Evolutionary conservation across 2,113 vertebrate species (phyloP).

Genomic region (Cheirogaleus medius): DNA sequence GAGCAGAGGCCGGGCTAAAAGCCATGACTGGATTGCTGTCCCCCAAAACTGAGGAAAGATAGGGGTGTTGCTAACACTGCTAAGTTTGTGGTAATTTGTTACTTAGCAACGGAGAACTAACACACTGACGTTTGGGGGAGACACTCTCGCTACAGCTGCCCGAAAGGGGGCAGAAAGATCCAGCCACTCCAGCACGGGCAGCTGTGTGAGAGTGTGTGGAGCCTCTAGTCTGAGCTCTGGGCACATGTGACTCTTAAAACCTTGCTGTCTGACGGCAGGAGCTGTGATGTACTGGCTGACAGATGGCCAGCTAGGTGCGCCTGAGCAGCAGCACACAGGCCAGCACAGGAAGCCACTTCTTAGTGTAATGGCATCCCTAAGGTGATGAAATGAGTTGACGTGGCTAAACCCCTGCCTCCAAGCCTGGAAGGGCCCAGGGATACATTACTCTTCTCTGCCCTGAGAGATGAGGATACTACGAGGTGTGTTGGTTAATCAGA

Average conservation of each 20-base stretch:
- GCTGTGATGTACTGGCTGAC: neutral
- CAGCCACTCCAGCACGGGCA: neutral
- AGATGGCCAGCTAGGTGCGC: neutral
- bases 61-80: neutral
- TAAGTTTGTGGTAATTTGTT: neutral
- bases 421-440: neutral
- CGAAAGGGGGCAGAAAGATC: neutral
- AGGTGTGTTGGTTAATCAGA: neutral
- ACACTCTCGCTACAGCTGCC: neutral
- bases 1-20: neutral
- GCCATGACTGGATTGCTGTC: no score
- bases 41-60: neutral
- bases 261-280: neutral
- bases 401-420: neutral
- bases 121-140: neutral
- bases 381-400: neutral
- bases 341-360: neutral
- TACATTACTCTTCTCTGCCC: neutral
- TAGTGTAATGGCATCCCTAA: neutral
- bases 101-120: neutral
- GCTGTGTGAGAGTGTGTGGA: no score
- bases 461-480: neutral
- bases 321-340: neutral
- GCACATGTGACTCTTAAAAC: neutral
- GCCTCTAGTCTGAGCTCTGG: neutral